Evolutionary conservation across 2,113 vertebrate species (phyloP), one percentile per base, ranked within the genome.

Genomic region (Nothobranchius furzeri): DNA sequence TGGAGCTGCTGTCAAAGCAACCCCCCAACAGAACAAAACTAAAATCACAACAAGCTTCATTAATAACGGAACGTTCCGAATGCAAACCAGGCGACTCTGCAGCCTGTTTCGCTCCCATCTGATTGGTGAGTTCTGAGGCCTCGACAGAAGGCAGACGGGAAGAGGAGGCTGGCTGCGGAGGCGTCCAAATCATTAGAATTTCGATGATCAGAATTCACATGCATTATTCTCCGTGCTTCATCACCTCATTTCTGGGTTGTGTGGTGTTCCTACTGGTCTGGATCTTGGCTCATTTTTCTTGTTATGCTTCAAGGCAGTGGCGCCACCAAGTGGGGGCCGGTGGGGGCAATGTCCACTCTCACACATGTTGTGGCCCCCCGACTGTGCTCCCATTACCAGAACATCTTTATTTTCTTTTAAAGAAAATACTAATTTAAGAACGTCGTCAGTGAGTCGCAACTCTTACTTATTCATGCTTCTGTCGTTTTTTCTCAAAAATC

Each of bases 31-130:
- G 37, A 64, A 65, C 13, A 87, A 82, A 89, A 69, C 81, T 79
- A 65, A 85, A 40, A 7, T 40, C 37, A 40, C 37, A 7, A 40
- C 6, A 73, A 84, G 88, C 86, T 89, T 92, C 91, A 93, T 92
- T 92, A 92, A 92, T 92, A 91, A 92, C 83, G 81, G 82, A 82
- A 84, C 85, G 65, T 89, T 92, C 76, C 81, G 78, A 85, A 88
- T 85, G 89, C 84, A 87, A 81, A 83, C 77, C 76, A 76, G 84
- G 79, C 62, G 78, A 79, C 81, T 86, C 76, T 67, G 75, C 81
- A 83, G 85, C 82, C 81, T 73, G 86, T 69, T 84, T 84, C 68
- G 73, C 79, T 70, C 52, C 69, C 0, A 63, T 81, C 62, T 60
- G 43, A 73, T 73, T 74, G 83, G 86, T 78, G 85, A 86, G 76